Conservation (phyloP, 2,888 invertebrate species). For the Odontocolon sp. region DNA sequence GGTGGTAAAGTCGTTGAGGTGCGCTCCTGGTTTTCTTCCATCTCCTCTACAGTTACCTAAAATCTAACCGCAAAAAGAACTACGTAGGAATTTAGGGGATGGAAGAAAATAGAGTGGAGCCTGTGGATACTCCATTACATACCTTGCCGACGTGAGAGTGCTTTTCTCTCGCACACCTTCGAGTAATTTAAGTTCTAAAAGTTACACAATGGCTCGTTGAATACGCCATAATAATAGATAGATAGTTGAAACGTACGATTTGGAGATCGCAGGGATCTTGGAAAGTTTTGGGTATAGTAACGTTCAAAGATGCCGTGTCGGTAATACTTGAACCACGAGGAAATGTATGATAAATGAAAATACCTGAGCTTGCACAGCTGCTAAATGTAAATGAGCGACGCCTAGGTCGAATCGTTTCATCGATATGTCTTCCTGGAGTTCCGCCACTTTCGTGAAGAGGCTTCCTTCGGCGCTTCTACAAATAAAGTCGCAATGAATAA, state of each 20-base stretch:
- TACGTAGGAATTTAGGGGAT: background rate
- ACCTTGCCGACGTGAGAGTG: slow-evolving; percentile 37
- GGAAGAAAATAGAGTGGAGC: background rate
- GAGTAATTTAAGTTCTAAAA: slow-evolving; percentile 44
- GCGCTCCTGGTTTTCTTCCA: background rate
- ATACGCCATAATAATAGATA: slow-evolving; percentile 3
- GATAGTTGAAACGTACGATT: background rate
- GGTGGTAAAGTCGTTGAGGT: background rate
- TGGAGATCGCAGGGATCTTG: background rate
- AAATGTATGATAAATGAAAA: slow-evolving; percentile 74
- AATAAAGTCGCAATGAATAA: too few relatives aligned
- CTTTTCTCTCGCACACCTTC: slow-evolving; percentile 48
- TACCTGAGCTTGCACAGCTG: slow-evolving; percentile 96
- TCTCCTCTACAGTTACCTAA: background rate
- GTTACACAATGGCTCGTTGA: background rate
- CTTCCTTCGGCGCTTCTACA: slow-evolving; percentile 87
- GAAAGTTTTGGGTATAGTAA: background rate
- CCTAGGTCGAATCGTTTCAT: slow-evolving; percentile 96
- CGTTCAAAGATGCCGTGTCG: background rate
- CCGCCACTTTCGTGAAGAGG: slow-evolving; percentile 96
- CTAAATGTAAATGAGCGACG: slow-evolving; percentile 94
- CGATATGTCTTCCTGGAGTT: slow-evolving; percentile 97
- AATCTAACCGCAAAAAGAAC: slow-evolving; percentile 8
- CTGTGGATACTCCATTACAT: slow-evolving; percentile 15
- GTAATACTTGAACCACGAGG: too few relatives aligned